phyloP scores from a whole-genome alignment of 2,113 vertebrate genomes.

The Empidonax traillii region DNA sequence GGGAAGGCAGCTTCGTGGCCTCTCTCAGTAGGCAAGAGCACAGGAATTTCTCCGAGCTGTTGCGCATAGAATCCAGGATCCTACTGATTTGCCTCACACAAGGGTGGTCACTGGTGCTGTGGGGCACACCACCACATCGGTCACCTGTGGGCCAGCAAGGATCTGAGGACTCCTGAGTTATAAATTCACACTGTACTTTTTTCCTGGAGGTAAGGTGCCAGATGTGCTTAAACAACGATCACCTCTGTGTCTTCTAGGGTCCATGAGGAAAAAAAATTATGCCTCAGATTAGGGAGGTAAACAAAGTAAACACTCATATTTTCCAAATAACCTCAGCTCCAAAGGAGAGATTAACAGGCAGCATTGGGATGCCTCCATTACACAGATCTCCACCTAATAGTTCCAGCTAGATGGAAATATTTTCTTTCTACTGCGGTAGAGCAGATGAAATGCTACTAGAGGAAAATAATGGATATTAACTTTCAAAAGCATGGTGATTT shows the following conservation, averaged over 20 bases:
- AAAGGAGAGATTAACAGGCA: not conserved
- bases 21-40: not conserved
- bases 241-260: not conserved
- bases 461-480: constrained; percentile 23
- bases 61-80: not conserved
- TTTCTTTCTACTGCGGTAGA: not conserved
- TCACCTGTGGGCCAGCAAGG: accelerated
- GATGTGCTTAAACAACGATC: not conserved
- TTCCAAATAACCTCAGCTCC: not conserved
- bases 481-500: constrained; percentile 12
- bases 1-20: not conserved
- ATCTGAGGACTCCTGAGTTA: not conserved
- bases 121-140: accelerated
- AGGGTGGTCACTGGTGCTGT: not conserved
- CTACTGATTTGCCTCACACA: not conserved
- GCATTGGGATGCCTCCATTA: not conserved
- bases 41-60: not conserved
- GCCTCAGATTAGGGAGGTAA: not conserved
- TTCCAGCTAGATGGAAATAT: not conserved
- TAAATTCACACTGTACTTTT: not conserved
- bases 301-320: not conserved
- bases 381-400: not conserved
- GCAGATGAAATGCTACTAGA: not conserved
- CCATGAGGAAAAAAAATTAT: not conserved
- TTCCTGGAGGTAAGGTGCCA: not conserved